phyloP scores from a whole-genome alignment of 2,113 vertebrate genomes.

The Rhinolophus sinicus region DNA sequence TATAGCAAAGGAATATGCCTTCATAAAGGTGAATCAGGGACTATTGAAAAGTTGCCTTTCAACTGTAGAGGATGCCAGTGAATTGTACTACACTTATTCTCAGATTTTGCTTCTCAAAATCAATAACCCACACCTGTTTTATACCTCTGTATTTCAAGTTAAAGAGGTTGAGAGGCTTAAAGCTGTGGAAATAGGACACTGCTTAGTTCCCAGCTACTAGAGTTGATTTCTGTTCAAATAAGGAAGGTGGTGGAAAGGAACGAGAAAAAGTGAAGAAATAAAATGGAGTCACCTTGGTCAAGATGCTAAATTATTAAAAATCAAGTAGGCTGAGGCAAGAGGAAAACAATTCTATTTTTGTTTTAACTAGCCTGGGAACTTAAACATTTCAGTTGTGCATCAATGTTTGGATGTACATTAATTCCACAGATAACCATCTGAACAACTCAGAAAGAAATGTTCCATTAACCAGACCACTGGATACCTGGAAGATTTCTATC shows the following conservation, averaged over 20 bases:
- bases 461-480: background rate
- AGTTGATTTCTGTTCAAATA: slow-evolving; percentile 32
- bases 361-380: background rate
- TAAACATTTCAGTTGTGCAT: background rate
- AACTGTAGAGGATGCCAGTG: background rate
- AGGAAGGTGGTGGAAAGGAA: background rate
- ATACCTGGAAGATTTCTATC: background rate
- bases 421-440: background rate
- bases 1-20: background rate
- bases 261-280: background rate
- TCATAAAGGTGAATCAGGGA: background rate
- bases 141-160: background rate
- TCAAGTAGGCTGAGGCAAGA: background rate
- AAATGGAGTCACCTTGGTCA: background rate
- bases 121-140: background rate
- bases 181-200: background rate
- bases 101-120: background rate
- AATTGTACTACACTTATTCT: background rate
- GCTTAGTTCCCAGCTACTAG: background rate
- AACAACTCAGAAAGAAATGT: too few relatives aligned
- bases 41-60: background rate
- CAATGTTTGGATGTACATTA: background rate
- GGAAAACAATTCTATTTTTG: background rate
- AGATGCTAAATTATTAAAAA: background rate
- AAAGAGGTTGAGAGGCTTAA: background rate